Percentiles rank a stretch among this genome's conserved stretches.
phyloP scores from a whole-genome alignment of 2,888 invertebrate genomes.

The Acleris cristana region DNA sequence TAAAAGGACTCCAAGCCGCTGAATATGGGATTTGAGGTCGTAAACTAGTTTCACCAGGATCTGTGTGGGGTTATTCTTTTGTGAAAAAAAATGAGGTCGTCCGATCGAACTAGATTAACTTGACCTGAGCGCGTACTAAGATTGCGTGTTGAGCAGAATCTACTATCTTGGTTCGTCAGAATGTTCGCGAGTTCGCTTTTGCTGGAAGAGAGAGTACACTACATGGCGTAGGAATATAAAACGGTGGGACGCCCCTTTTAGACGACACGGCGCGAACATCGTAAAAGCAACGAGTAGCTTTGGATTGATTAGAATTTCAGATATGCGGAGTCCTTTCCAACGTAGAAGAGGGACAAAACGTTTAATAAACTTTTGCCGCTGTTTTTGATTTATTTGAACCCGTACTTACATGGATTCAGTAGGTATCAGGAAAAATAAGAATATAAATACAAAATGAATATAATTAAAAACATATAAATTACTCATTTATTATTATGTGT shows the following conservation, averaged over 20 bases:
- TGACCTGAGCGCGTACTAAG: too few species aligned
- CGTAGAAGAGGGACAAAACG: background rate
- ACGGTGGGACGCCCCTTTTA: constrained; percentile 39
- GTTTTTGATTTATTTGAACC: background rate
- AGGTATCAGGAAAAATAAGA: too few species aligned
- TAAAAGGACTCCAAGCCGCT: constrained; percentile 51
- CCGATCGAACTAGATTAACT: too few species aligned
- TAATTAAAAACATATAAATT: too few species aligned
- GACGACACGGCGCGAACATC: constrained; percentile 25
- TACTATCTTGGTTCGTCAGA: too few species aligned
- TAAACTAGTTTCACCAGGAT: constrained; percentile 71
- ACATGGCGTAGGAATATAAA: constrained; percentile 47
- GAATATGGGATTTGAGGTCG: constrained; percentile 60
- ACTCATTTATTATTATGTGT: too few species aligned
- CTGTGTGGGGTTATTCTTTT: constrained; percentile 13
- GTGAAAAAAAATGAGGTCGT: too few species aligned
- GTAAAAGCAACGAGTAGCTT: constrained; percentile 31
- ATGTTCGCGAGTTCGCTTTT: too few species aligned
- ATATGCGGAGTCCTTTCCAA: constrained; percentile 20
- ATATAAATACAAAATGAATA: too few species aligned
- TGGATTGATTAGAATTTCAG: constrained; percentile 37
- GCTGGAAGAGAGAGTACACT: background rate
- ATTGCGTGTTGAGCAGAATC: too few species aligned
- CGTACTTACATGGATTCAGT: too few species aligned
- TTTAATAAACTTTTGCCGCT: background rate